phyloP scores from a whole-genome alignment of 2,113 vertebrate genomes.

The Sminthopsis crassicaudata region DNA sequence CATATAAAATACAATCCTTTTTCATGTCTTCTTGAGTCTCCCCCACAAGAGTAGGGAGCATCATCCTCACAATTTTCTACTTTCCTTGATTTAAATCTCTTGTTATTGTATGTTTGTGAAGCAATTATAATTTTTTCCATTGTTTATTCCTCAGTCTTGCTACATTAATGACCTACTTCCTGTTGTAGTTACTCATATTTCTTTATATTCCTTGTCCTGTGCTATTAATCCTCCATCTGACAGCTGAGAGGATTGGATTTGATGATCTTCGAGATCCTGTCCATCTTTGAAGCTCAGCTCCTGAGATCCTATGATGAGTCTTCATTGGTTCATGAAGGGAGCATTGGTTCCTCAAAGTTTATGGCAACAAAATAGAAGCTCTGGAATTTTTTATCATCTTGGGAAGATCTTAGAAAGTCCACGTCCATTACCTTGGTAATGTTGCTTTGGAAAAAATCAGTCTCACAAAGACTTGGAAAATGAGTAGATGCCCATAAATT shows the following conservation, averaged over 20 bases:
- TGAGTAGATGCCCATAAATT: too few species aligned
- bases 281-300: not conserved
- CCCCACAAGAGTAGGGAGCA: not conserved
- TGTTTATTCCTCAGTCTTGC: not conserved
- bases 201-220: not conserved
- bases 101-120: not conserved
- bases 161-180: not conserved
- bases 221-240: not conserved
- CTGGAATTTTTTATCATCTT: not conserved
- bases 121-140: not conserved
- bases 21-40: not conserved
- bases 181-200: not conserved
- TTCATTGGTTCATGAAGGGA: not conserved
- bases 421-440: not conserved
- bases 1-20: not conserved
- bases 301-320: not conserved
- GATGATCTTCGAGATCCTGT: not conserved
- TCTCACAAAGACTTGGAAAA: not conserved
- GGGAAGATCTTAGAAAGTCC: not conserved
- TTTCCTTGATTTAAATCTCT: not conserved
- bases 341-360: not conserved
- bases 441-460: not conserved
- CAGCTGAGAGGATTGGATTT: not conserved
- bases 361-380: not conserved
- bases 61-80: not conserved